Evolutionary conservation across 2,888 invertebrate species (phyloP), one percentile per base, ranked within the genome.

Genomic region (Oxyscelio sp.): DNA sequence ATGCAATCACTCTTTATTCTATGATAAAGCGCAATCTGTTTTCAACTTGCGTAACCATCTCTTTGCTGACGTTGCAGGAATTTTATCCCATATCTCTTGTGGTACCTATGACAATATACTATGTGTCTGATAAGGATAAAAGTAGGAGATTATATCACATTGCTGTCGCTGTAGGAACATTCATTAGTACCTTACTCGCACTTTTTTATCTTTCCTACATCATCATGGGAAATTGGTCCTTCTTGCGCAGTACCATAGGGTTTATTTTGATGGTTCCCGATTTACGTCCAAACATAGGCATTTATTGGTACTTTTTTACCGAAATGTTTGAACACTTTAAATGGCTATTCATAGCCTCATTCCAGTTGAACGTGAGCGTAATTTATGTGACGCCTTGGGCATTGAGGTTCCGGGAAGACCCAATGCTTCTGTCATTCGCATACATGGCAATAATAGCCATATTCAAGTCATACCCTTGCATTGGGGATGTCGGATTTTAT

Each of bases 321-420:
- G 99, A 99, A 95, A 99, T 99, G 98, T 99, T 99, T 95, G 99
- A 99, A 90, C 99, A 99, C 94, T 99, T 99, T 92, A 96, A 99
- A 61, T 95, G 97, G 83, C 96, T 99, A 90, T 99, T 99, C 95
- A 96, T 99, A 22, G 98, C 97, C 92, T 98, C 99, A 87, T 99
- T 99, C 94, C 99, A 99, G 96, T 97, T 99, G 89, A 99, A 99
- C 94, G 98, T 98, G 4, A 96, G 99, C 71, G 96, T 99, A 48
- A 95, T 99, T 59, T 99, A 99, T 94, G 96, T 99, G 71, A 95
- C 98, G 15, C 99, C 99, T 0, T 95, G 99, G 24, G 97, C 97
- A 6, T 94, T 98, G 40, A 96, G 97, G 90, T 96, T 98, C 89
- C 96, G 96, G 79, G 96, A 96, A 61, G 97, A 98, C 90, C 98